Conservation (phyloP, 1,140 invertebrate genomes). For the Trypoxylus dichotomus region DNA sequence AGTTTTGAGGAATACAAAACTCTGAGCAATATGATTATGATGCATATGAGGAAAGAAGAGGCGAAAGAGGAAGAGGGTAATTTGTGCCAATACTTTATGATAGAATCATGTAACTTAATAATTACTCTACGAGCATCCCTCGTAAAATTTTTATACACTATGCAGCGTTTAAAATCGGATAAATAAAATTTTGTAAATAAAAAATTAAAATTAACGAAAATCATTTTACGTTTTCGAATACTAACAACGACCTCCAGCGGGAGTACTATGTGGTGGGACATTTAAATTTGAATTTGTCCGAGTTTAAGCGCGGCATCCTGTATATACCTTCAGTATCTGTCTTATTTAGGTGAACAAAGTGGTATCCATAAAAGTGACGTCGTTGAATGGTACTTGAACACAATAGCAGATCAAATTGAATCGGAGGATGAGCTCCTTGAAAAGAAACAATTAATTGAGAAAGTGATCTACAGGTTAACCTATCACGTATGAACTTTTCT, state of each 20-base stretch:
- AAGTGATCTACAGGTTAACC: constrained; percentile 91
- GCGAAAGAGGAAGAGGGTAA: constrained; percentile 65
- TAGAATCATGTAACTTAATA: too few relatives aligned
- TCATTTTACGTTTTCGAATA: too few relatives aligned
- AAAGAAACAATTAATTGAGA: constrained; percentile 89
- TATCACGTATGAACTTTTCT: constrained; percentile 71
- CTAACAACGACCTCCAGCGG: too few relatives aligned
- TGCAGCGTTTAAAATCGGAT: neutral
- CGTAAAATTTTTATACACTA: neutral
- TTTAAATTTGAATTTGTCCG: too few relatives aligned
- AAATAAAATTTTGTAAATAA: too few relatives aligned
- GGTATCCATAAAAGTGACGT: constrained; percentile 83
- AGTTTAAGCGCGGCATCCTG: too few relatives aligned
- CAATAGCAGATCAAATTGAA: constrained; percentile 86
- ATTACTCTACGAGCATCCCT: neutral
- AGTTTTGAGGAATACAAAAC: constrained; percentile 94
- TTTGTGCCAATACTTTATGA: too few relatives aligned
- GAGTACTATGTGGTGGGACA: too few relatives aligned
- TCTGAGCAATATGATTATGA: constrained; percentile 87
- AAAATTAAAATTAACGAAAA: too few relatives aligned
- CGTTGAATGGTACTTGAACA: constrained; percentile 93
- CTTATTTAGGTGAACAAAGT: constrained; percentile 50
- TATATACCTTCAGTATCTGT: too few relatives aligned
- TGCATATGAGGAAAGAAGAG: constrained; percentile 87
- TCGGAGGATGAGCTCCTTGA: constrained; percentile 89